Conservation (phyloP, 2,888 invertebrate species). For the Unio delphinus region DNA sequence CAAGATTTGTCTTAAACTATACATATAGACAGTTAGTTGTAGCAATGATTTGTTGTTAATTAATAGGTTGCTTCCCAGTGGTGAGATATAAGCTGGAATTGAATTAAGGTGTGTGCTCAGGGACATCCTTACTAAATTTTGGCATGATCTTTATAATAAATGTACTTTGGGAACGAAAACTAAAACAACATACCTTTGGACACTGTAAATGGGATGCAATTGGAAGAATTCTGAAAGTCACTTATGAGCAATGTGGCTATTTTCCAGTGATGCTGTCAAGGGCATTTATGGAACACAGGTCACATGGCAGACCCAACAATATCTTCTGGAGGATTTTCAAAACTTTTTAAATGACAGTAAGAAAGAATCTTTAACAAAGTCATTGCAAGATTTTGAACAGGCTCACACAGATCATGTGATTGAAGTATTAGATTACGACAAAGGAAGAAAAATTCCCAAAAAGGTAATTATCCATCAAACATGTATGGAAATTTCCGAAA, state of each 20-base stretch:
- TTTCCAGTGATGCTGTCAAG: no score
- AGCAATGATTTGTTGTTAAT: background rate
- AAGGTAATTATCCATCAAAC: background rate
- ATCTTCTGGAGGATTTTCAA: no score
- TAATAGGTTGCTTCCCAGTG: background rate
- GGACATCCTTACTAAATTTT: background rate
- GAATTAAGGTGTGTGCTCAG: background rate
- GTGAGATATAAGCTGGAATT: background rate
- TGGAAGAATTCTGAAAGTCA: no score
- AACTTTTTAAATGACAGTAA: no score
- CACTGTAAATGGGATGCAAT: no score
- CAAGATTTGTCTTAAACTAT: no score
- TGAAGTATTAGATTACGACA: background rate
- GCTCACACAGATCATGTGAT: background rate
- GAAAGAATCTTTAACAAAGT: no score
- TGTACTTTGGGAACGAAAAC: background rate
- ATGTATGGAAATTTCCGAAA: background rate
- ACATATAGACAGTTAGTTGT: background rate
- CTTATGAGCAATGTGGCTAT: no score
- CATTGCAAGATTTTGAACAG: no score
- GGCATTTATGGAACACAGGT: no score
- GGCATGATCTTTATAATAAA: background rate
- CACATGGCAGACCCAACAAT: no score
- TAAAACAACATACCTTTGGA: no score
- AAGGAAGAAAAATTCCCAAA: background rate